Evolutionary conservation across 2,888 invertebrate species (phyloP).

Genomic region (Blera fallax): DNA sequence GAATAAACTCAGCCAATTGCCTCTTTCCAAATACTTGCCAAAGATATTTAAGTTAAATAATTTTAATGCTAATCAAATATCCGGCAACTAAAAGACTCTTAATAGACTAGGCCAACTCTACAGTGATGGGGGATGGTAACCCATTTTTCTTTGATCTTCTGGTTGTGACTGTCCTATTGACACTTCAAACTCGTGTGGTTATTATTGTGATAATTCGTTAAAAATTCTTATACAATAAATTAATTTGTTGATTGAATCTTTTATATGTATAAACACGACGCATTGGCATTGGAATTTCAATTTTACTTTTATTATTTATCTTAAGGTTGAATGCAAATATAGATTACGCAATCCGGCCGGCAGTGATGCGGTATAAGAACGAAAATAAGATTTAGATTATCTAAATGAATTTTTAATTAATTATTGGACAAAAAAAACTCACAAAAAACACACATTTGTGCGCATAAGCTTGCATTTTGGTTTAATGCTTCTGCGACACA

Average conservation of each 20-base stretch:
- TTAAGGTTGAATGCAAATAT: constrained; percentile 1
- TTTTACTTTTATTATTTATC: constrained; percentile 18
- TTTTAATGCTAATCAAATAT: not conserved
- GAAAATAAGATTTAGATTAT: not conserved
- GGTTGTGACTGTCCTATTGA: constrained; percentile 20
- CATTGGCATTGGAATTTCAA: constrained; percentile 15
- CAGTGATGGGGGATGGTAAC: not conserved
- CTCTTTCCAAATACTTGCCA: not conserved
- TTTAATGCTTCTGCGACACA: not conserved
- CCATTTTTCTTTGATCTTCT: not conserved
- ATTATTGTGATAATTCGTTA: constrained; percentile 18
- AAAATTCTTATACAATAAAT: constrained; percentile 19
- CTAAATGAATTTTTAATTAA: not conserved
- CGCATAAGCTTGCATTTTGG: not conserved
- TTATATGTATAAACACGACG: not conserved
- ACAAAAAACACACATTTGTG: not conserved
- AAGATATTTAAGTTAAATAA: not conserved
- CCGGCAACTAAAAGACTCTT: not conserved
- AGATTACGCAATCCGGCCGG: constrained; percentile 2
- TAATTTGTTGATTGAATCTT: constrained; percentile 6
- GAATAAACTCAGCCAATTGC: not conserved
- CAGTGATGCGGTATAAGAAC: not conserved
- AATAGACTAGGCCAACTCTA: not conserved
- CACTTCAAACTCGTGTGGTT: not conserved
- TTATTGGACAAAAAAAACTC: no score